A percentile compares a stretch with the other conserved stretches of the same genome.
These are phyloP conservation scores for Rhincodon typus DNA, from an alignment of 2,797 vertebrate species.

Conservation along the genomic window DNA sequence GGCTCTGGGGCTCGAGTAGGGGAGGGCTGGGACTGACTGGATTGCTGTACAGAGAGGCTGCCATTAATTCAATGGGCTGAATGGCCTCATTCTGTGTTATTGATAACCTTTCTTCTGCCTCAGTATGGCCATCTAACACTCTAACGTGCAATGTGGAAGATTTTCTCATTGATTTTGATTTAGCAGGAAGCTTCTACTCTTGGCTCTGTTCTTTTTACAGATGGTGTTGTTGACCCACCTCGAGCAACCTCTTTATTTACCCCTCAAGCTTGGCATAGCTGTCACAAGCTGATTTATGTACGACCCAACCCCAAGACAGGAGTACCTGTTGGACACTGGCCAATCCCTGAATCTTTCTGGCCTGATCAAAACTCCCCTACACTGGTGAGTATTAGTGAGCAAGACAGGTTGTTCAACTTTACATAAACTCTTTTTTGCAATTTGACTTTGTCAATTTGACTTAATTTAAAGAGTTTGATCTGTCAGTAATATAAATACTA, in stretches of 20 bases:
- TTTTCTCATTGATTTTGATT: neutral
- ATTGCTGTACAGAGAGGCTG: too few species aligned
- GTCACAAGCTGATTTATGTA: constrained; percentile 97
- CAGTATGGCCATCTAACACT: neutral
- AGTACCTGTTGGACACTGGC: constrained; percentile 94
- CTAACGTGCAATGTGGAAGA: neutral
- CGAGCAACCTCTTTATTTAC: constrained; percentile 71
- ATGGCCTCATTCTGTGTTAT: too few species aligned
- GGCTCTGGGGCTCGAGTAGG: too few species aligned
- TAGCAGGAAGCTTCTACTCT: neutral
- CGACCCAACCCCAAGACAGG: constrained; percentile 93
- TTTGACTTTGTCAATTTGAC: neutral
- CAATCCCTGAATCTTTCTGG: constrained; percentile 97
- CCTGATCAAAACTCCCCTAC: constrained; percentile 95
- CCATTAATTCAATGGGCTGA: too few species aligned
- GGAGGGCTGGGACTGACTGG: too few species aligned
- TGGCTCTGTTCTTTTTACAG: constrained; percentile 51
- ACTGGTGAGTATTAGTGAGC: constrained; percentile 68
- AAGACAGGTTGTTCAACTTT: neutral
- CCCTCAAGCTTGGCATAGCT: constrained; percentile 87
- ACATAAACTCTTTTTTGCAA: neutral
- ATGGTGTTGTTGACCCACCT: constrained; percentile 69
- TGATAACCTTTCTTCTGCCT: neutral
- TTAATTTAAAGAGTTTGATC: constrained; percentile 39
- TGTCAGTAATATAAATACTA: neutral